phyloP scores from a whole-genome alignment of 2,888 invertebrate species.

The Eurytoma californica region DNA sequence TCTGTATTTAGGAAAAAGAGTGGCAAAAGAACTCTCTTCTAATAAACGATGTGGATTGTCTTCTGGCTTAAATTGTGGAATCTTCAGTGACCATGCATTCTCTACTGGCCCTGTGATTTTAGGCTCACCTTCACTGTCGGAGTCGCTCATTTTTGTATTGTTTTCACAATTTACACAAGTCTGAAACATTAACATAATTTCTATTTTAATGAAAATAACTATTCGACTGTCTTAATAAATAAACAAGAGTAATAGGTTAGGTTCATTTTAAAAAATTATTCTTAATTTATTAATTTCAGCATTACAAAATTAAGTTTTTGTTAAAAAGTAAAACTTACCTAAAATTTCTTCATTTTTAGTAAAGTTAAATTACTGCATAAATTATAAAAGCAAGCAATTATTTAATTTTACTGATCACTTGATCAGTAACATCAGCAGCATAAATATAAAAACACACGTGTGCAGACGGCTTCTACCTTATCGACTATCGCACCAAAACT shows the following conservation, averaged over 20 bases:
- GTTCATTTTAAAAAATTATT: background rate
- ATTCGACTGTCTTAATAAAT: background rate
- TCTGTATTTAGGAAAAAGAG: constrained; percentile 96
- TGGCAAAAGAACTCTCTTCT: constrained; percentile 97
- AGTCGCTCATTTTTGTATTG: constrained; percentile 66
- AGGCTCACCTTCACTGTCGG: constrained; percentile 68
- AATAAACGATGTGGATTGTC: constrained; percentile 92
- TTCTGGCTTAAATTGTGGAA: constrained; percentile 90
- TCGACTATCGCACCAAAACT: too few species aligned
- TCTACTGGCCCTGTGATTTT: constrained; percentile 80
- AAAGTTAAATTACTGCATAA: background rate
- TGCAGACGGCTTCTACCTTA: background rate
- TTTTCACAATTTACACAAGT: background rate
- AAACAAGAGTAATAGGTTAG: constrained; percentile 10
- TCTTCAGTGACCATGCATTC: constrained; percentile 91
- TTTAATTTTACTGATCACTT: background rate
- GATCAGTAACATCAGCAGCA: background rate
- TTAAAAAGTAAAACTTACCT: background rate
- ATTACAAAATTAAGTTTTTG: background rate
- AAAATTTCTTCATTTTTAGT: background rate
- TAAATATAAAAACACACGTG: background rate
- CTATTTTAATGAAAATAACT: background rate
- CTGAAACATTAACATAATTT: constrained; percentile 8
- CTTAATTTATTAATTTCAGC: background rate
- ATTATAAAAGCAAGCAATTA: background rate